Evolutionary conservation across 2,888 invertebrate species (phyloP).

Genomic region (Melikaiella ostensackeni): DNA sequence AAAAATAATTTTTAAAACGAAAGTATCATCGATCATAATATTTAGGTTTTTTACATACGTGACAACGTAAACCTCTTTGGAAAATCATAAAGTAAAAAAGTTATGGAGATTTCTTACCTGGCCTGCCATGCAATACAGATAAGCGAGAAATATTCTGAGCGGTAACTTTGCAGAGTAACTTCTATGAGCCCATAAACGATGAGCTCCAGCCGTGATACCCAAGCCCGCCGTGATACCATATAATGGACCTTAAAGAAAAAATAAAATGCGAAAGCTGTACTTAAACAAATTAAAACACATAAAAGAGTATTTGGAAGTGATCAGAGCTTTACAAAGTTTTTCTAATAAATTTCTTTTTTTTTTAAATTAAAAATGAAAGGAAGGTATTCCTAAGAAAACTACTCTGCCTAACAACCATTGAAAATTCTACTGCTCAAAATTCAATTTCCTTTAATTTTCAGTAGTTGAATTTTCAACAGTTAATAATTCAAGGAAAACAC

Average conservation of each 20-base stretch:
- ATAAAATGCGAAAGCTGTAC: slow-evolving; percentile 20
- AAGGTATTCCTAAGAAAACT: too few species aligned
- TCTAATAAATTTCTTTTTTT: too few species aligned
- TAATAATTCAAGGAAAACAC: too few species aligned
- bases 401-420: too few species aligned
- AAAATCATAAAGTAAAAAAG: slow-evolving; percentile 32
- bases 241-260: slow-evolving; percentile 55
- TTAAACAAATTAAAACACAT: slow-evolving; percentile 15
- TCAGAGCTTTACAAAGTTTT: neutral
- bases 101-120: slow-evolving; percentile 82
- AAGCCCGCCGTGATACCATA: slow-evolving; percentile 75
- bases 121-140: slow-evolving; percentile 91
- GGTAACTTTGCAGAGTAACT: slow-evolving; percentile 89
- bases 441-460: too few species aligned
- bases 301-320: neutral
- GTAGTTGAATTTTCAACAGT: too few species aligned
- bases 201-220: slow-evolving; percentile 94
- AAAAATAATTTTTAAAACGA: too few species aligned
- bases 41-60: neutral
- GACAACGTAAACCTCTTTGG: slow-evolving; percentile 18
- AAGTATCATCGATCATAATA: neutral
- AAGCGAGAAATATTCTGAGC: slow-evolving; percentile 86
- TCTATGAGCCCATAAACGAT: slow-evolving; percentile 95
- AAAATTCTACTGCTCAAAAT: too few species aligned
- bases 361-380: too few species aligned